phyloP scores from a whole-genome alignment of 1,140 invertebrate genomes.

The Anadara kagoshimensis region DNA sequence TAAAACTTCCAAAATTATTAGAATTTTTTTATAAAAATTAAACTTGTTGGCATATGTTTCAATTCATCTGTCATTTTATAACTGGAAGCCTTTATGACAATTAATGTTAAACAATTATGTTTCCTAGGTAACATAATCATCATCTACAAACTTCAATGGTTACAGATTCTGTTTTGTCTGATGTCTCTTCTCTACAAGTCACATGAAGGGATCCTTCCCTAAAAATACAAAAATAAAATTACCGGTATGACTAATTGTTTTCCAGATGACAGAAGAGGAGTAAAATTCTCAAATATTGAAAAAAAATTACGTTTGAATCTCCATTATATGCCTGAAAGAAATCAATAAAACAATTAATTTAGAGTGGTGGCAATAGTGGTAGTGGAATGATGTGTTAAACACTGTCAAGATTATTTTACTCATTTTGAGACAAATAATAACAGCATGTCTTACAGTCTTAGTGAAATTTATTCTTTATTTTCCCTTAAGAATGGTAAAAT shows the following conservation, averaged over 20 bases:
- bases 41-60: too few species aligned
- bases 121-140: not conserved
- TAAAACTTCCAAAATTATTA: too few species aligned
- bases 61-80: too few species aligned
- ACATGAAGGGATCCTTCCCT: conserved; percentile 65
- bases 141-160: conserved; percentile 48
- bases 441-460: too few species aligned
- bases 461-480: too few species aligned
- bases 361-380: not conserved
- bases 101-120: too few species aligned
- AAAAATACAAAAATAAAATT: not conserved
- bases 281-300: conserved; percentile 53
- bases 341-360: not conserved
- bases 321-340: conserved; percentile 21
- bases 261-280: conserved; percentile 59
- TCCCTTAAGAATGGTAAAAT: too few species aligned
- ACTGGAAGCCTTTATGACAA: too few species aligned
- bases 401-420: not conserved
- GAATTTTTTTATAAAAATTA: too few species aligned
- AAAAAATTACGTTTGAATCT: conserved; percentile 29
- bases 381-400: not conserved
- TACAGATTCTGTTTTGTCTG: conserved; percentile 55
- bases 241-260: too few species aligned
- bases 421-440: not conserved
- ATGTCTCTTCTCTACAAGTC: conserved; percentile 57